Evolutionary conservation across 2,888 invertebrate genomes (phyloP), one percentile per base, ranked within the genome.

Genomic region (Adelognathus sp.): DNA sequence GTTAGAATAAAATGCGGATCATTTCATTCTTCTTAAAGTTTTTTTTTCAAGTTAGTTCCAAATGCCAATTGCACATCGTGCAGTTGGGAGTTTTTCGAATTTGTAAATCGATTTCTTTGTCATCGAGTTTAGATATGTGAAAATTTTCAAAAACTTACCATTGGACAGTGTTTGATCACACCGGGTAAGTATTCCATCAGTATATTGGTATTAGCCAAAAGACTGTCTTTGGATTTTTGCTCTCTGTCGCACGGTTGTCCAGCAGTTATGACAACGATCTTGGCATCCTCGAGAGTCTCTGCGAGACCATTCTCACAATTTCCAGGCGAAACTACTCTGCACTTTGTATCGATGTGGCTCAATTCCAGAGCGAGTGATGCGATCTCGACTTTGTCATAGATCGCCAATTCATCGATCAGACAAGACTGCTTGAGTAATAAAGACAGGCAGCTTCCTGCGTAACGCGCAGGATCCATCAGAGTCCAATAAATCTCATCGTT

Each of bases 221-320:
- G 93, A 82, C 95, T 92, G 86, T 94, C 93, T 81, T 94, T 93
- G 83, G 94, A 90, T 2, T 93, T 92, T 91, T 93, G 92, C 81
- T 94, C 58, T 18, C 58, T 70, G 36, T 76, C 50, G 9, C 61
- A 94, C 94, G 31, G 92, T 18, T 93, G 92, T 73, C 95, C 95
- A 14, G 95, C 95, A 0, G 94, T 93, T 50, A 95, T 93, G 58
- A 96, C 92, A 2, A 96, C 94, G 39, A 96, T 91, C 83, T 95
- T 93, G 1, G 94, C 92, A 39, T 93, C 86, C 6, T 82, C 66
- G 24, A 92, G 81, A 1, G 92, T 91, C 7, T 86, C 82, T 46
- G 80, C 79, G n/a, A 92, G 77, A 29, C 88, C 88, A 21, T 76
- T 79, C 16, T 83, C 85, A 21, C 89, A 89, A n/a, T 61, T 44